Conservation (phyloP, 2,113 vertebrate genomes). For the Carassius auratus region DNA sequence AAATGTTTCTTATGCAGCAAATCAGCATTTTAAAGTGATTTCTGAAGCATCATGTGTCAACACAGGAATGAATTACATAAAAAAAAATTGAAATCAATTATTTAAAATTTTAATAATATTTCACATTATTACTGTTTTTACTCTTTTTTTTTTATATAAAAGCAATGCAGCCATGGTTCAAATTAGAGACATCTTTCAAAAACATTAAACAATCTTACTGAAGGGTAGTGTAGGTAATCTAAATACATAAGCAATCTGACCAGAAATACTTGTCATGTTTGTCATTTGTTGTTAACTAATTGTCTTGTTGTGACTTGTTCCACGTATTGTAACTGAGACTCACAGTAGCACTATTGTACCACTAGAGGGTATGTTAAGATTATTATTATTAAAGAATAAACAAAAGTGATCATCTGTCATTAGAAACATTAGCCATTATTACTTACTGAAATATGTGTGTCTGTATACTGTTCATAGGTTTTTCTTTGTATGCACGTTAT, state of each 20-base stretch:
- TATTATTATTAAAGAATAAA: background rate
- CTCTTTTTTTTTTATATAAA: background rate
- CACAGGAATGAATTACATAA: background rate
- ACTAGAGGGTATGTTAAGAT: conserved; percentile 31
- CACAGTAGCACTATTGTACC: background rate
- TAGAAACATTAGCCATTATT: background rate
- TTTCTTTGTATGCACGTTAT: background rate
- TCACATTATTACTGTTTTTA: background rate
- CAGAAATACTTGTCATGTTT: background rate
- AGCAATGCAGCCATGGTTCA: background rate
- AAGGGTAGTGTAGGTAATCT: background rate
- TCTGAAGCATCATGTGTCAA: background rate
- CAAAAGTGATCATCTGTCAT: background rate
- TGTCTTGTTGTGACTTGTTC: background rate
- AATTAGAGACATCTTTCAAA: background rate
- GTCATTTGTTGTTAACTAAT: background rate
- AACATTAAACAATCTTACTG: background rate
- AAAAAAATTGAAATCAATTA: background rate
- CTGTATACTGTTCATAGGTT: background rate
- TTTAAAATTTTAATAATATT: background rate
- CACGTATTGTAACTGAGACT: conserved; percentile 7
- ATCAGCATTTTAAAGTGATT: background rate
- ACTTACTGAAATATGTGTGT: background rate
- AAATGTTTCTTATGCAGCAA: background rate
- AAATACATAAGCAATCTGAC: background rate